Evolutionary conservation across 2,797 vertebrate species (phyloP), one percentile per base, ranked within the genome.

Genomic region (Ispidina picta): DNA sequence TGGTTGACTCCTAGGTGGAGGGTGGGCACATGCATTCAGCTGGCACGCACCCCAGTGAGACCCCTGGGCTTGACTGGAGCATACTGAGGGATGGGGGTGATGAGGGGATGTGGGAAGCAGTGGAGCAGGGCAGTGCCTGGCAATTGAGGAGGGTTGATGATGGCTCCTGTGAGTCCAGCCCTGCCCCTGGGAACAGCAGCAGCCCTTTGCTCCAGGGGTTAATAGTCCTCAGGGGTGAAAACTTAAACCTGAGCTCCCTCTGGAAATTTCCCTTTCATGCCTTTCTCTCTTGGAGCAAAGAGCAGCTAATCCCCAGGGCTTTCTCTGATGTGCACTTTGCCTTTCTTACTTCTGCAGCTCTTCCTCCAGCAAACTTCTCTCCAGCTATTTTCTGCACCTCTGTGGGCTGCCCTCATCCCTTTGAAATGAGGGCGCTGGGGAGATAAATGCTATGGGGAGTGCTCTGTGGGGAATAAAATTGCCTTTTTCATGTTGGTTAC

Each of bases 171-270:
- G 29, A 41, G 8, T 10, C 21, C 22, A 28, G 15, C 54, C n/a
- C 0, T 1, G 49, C 0, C 0, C 3, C 0, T 18, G 28, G 37
- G 46, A 29, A 9, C 19, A 26, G 26, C 63, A 26, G 68, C 43
- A 33, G 4, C 28, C 1, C 2, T 10, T 39, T 23, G 13, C 29
- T 73, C 13, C 55, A 20, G 26, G 16, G 31, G 7, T 52, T n/a
- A 55, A 31, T 7, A 12, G 19, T 20, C 11, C 37, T 68, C 3
- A 2, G 7, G 0, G 1, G 22, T 35, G 21, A n/a, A 35, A 31
- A 8, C 20, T 49, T 4, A 2, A 2, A 31, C 8, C 44, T 12
- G 8, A 28, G 6, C 9, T 63, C 55, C 39, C 22, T 63, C 64
- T 20, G 28, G 33, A 37, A 25, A 28, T 15, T 29, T 43, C 28